These are phyloP conservation scores for Heliconius hermathena DNA, from an alignment of 1,140 invertebrate species.

Conservation along the genomic window DNA sequence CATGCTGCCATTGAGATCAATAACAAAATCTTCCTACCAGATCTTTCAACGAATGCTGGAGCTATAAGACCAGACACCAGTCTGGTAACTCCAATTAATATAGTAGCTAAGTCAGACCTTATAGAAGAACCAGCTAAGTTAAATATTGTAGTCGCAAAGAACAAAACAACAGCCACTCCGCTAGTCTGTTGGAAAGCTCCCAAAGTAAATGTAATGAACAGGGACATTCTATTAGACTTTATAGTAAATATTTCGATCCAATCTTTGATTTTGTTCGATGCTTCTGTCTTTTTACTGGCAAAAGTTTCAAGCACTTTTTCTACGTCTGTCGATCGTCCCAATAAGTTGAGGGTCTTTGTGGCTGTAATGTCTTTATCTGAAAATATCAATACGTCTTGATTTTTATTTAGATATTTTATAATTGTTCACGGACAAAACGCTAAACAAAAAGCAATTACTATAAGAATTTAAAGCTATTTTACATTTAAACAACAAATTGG, in stretches of 20 bases:
- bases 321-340: constrained; percentile 50
- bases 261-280: constrained; percentile 45
- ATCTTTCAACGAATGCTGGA: constrained; percentile 56
- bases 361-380: constrained; percentile 50
- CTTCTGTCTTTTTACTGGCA: constrained; percentile 34
- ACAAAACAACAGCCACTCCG: constrained; percentile 56
- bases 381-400: constrained; percentile 18
- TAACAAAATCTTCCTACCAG: constrained; percentile 56
- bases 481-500: no score
- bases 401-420: neutral
- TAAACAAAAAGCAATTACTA: no score
- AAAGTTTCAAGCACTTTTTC: constrained; percentile 51
- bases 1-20: constrained; percentile 55
- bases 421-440: neutral
- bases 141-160: constrained; percentile 64
- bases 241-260: constrained; percentile 59
- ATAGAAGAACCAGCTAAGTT: constrained; percentile 54
- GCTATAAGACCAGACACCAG: constrained; percentile 54
- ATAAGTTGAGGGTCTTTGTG: constrained; percentile 47
- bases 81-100: constrained; percentile 58
- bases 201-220: constrained; percentile 54
- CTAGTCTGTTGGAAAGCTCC: constrained; percentile 57
- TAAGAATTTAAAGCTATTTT: no score
- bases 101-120: constrained; percentile 54
- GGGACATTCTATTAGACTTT: constrained; percentile 58